A percentile compares a stretch with the other conserved stretches of the same genome.
Conservation (phyloP, 2,888 invertebrate species). For the Nudaria mundana region DNA sequence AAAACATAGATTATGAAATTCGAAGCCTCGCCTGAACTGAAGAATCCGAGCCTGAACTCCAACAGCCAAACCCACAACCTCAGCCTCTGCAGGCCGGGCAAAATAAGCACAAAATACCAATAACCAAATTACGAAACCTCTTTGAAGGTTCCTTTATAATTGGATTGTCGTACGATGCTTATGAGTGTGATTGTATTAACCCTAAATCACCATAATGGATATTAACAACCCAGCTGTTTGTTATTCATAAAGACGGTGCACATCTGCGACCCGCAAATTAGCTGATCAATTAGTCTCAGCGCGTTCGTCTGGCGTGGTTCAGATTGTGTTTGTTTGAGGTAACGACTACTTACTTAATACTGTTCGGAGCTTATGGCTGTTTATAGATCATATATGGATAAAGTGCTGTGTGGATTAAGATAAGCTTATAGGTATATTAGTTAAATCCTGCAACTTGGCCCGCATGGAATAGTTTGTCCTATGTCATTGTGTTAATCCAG, state of each 20-base stretch:
- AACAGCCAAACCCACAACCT: too few relatives aligned
- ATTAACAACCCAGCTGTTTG: conserved; percentile 40
- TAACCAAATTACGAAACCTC: background rate
- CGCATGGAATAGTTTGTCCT: too few relatives aligned
- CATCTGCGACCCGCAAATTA: conserved; percentile 52
- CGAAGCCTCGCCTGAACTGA: too few relatives aligned
- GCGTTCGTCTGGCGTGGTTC: conserved; percentile 39
- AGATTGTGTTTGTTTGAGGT: conserved; percentile 41
- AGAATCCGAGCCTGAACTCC: too few relatives aligned
- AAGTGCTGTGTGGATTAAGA: background rate
- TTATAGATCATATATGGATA: background rate
- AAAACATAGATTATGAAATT: too few relatives aligned
- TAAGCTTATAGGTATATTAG: too few relatives aligned
- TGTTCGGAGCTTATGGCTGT: conserved; percentile 32
- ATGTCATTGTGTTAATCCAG: too few relatives aligned
- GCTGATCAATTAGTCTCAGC: conserved; percentile 61
- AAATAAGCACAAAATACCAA: background rate
- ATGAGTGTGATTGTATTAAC: background rate
- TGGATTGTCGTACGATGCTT: background rate
- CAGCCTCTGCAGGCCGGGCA: too few relatives aligned
- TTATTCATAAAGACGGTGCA: conserved; percentile 50
- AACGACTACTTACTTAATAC: conserved; percentile 47
- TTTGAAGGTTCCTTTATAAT: background rate
- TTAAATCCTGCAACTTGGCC: too few relatives aligned
- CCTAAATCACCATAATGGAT: conserved; percentile 23